phyloP scores from a whole-genome alignment of 2,888 invertebrate genomes.

The Cerastis leucographa region DNA sequence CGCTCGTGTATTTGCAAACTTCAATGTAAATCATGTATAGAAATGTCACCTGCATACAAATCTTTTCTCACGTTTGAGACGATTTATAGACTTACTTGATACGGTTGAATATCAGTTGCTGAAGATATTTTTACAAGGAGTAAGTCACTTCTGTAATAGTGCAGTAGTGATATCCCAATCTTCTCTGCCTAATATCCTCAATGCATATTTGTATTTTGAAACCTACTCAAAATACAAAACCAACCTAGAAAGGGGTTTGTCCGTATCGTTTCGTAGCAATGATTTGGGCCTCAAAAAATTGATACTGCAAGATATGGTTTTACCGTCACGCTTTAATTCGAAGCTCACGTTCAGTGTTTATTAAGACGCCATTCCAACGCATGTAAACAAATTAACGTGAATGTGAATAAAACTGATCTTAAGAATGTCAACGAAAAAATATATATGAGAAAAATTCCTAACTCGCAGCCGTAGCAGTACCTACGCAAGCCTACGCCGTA shows the following conservation, averaged over 20 bases:
- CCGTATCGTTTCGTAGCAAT: not conserved
- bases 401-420: not conserved
- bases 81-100: not conserved
- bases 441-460: not conserved
- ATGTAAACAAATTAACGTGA: not conserved
- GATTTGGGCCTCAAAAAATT: too few species aligned
- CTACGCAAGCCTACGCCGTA: slow-evolving; percentile 43
- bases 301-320: not conserved
- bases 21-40: slow-evolving; percentile 20
- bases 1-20: not conserved
- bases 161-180: not conserved
- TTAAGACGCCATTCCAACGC: not conserved
- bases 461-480: slow-evolving; percentile 18
- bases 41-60: slow-evolving; percentile 22
- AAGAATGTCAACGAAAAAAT: not conserved
- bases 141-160: not conserved
- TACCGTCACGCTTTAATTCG: not conserved
- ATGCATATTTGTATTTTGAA: not conserved
- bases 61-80: not conserved
- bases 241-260: too few species aligned
- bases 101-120: not conserved
- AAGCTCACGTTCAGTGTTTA: not conserved
- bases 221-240: too few species aligned
- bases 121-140: not conserved
- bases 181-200: not conserved